A percentile compares a stretch with the other conserved stretches of the same genome.
Conservation (phyloP, 2,113 vertebrate species). For the Eupsittula cactorum region DNA sequence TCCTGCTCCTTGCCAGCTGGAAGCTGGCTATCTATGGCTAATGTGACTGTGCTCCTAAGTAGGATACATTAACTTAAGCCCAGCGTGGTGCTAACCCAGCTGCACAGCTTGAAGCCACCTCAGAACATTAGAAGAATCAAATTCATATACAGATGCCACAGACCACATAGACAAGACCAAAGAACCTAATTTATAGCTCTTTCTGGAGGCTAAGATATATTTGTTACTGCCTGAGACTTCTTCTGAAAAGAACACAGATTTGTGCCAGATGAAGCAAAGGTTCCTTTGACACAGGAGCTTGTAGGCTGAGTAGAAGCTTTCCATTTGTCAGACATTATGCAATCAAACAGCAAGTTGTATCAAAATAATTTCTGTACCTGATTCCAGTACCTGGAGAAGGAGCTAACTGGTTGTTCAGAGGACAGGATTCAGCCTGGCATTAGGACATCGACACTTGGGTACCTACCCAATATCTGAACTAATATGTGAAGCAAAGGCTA, state of each 20-base stretch:
- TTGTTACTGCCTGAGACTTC: neutral
- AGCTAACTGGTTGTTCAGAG: neutral
- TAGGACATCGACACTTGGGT: neutral
- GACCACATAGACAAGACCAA: neutral
- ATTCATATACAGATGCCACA: neutral
- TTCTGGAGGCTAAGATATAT: neutral
- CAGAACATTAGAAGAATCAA: neutral
- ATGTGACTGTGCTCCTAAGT: neutral
- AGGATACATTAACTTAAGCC: neutral
- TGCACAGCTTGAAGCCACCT: conserved; percentile 11
- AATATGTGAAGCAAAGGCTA: neutral
- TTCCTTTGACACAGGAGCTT: neutral
- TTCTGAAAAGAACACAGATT: neutral
- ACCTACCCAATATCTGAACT: neutral
- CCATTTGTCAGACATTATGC: neutral
- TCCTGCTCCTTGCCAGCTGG: conserved; percentile 7
- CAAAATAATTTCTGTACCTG: neutral
- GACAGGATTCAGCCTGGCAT: neutral
- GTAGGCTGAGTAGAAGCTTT: neutral
- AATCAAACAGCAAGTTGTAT: neutral
- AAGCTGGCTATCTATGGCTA: neutral
- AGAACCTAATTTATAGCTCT: neutral
- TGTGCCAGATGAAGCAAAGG: neutral
- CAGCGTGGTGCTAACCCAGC: conserved; percentile 4
- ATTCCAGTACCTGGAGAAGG: neutral